These are phyloP conservation scores for Galeruca laticollis DNA, from an alignment of 2,888 invertebrate species.

Conservation along the genomic window DNA sequence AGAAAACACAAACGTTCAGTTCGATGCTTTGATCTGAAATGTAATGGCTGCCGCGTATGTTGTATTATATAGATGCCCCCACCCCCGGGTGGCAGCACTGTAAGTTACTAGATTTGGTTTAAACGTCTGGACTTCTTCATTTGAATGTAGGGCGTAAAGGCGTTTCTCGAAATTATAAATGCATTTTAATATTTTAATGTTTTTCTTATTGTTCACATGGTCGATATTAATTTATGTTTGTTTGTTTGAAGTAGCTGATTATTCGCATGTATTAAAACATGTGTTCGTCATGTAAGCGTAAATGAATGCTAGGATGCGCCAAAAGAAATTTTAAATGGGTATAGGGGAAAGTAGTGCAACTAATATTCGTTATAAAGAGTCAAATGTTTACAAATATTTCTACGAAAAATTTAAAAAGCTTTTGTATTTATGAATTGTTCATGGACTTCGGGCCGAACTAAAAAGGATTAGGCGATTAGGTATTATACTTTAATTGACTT, in stretches of 20 bases:
- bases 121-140: constrained; percentile 47
- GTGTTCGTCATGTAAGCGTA: background rate
- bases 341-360: background rate
- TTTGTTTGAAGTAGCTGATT: background rate
- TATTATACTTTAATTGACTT: too few species aligned
- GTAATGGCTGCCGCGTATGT: constrained; percentile 53
- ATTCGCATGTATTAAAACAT: background rate
- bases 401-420: too few species aligned
- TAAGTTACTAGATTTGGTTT: constrained; percentile 50
- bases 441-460: too few species aligned
- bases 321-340: background rate
- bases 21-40: constrained; percentile 57
- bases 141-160: constrained; percentile 55
- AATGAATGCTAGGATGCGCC: background rate
- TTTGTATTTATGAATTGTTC: too few species aligned
- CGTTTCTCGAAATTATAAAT: constrained; percentile 36
- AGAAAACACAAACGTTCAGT: constrained; percentile 59
- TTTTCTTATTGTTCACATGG: constrained; percentile 15
- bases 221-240: constrained; percentile 1
- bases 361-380: background rate
- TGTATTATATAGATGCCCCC: constrained; percentile 58
- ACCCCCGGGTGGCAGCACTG: constrained; percentile 52
- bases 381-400: background rate
- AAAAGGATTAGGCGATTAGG: too few species aligned
- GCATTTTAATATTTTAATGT: constrained; percentile 3